phyloP scores from a whole-genome alignment of 1,140 invertebrate species.

The Orussus abietinus region DNA sequence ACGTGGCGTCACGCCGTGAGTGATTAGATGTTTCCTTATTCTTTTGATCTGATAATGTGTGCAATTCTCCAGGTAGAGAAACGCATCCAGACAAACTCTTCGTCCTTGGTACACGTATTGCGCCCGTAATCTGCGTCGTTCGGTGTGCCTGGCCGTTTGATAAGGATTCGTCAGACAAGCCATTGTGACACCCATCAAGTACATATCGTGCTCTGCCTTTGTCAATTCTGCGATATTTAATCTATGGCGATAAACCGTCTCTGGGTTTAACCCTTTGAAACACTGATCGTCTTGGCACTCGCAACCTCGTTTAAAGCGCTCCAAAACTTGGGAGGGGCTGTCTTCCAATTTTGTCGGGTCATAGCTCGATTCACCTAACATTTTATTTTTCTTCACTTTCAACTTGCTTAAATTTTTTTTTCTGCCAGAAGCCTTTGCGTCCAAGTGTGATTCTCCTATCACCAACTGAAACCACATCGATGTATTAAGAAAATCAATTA shows the following conservation, averaged over 20 bases:
- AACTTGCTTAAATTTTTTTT: conserved; percentile 17
- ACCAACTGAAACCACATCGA: too few species aligned
- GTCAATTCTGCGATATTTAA: conserved; percentile 75
- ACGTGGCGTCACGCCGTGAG: conserved; percentile 70
- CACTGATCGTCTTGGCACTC: conserved; percentile 74
- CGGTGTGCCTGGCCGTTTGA: conserved; percentile 68
- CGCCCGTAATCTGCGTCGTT: conserved; percentile 65
- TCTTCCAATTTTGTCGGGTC: conserved; percentile 58
- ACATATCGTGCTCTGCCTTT: conserved; percentile 67
- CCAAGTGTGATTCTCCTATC: too few species aligned
- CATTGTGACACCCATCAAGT: conserved; percentile 77
- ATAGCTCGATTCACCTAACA: conserved; percentile 44
- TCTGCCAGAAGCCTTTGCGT: conserved; percentile 24
- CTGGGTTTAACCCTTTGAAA: conserved; percentile 67
- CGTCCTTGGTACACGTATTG: conserved; percentile 74
- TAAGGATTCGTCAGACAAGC: conserved; percentile 72
- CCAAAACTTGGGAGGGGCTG: conserved; percentile 60
- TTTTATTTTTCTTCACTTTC: conserved; percentile 52
- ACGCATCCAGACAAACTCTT: conserved; percentile 73
- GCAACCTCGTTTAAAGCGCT: conserved; percentile 67
- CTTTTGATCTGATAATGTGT: conserved; percentile 76
- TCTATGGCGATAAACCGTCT: conserved; percentile 70
- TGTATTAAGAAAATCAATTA: too few species aligned
- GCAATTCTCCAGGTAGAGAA: conserved; percentile 75
- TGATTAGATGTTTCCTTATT: conserved; percentile 73